Conservation (phyloP, 1,140 invertebrate species). For the Chelonus insularis region DNA sequence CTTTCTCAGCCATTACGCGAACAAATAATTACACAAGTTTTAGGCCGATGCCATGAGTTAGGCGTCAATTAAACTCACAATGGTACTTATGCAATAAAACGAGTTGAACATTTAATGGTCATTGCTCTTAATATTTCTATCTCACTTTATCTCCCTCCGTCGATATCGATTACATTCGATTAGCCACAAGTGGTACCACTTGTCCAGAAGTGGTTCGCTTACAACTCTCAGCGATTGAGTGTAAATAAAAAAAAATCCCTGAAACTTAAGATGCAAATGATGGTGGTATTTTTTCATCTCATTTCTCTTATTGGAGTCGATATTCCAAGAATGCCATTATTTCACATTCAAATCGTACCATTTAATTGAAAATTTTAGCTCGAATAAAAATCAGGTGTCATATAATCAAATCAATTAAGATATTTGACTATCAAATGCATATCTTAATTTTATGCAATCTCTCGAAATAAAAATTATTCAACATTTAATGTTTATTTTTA, state of each 20-base stretch:
- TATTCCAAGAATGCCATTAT: no score
- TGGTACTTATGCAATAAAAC: conserved; percentile 1
- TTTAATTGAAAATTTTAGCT: no score
- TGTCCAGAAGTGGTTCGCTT: conserved; percentile 5
- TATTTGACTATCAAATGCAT: no score
- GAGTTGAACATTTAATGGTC: conserved; percentile 10
- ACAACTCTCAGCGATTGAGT: not conserved
- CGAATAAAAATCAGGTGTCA: no score
- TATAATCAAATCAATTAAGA: no score
- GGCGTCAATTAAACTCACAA: not conserved
- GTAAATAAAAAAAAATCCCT: not conserved
- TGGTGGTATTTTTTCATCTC: no score
- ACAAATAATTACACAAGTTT: conserved; percentile 13
- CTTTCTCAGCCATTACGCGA: conserved; percentile 13
- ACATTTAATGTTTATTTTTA: no score
- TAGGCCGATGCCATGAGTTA: not conserved
- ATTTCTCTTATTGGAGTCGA: no score
- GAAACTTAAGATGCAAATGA: no score
- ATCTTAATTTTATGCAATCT: no score
- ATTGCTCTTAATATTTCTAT: conserved; percentile 15
- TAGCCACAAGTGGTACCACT: conserved; percentile 27
- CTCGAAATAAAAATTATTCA: no score
- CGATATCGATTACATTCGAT: conserved; percentile 28
- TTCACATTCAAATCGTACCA: no score
- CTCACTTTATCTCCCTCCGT: not conserved